A percentile compares a stretch with the other conserved stretches of the same genome.
Conservation (phyloP, 2,888 invertebrate genomes). For the Clunio marinus region DNA sequence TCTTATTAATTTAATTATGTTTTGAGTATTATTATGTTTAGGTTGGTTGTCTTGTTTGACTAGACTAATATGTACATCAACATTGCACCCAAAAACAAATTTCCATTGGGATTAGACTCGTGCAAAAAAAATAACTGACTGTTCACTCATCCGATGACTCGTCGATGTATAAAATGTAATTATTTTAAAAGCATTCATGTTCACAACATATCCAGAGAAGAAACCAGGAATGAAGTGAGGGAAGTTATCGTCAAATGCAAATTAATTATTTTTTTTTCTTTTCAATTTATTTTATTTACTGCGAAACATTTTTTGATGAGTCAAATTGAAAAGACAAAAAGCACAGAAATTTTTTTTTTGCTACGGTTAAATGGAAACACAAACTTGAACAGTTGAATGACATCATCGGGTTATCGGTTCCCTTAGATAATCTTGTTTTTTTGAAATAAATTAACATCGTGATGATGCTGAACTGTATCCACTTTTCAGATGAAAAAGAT, state of each 20-base stretch:
- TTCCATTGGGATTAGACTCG: background rate
- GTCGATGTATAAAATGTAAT: constrained; percentile 22
- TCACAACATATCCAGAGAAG: background rate
- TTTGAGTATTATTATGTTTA: too few relatives aligned
- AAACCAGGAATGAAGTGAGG: background rate
- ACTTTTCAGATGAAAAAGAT: background rate
- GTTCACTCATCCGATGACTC: constrained; percentile 14
- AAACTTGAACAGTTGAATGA: constrained; percentile 6
- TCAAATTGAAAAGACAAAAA: background rate
- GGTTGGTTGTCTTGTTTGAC: too few relatives aligned
- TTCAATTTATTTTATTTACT: constrained; percentile 27
- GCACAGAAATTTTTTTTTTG: background rate
- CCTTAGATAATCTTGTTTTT: background rate
- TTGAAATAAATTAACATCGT: constrained; percentile 3
- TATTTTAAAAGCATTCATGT: constrained; percentile 35
- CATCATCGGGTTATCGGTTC: background rate
- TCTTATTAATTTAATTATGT: too few relatives aligned
- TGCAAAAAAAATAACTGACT: constrained; percentile 1
- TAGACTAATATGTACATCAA: too few relatives aligned
- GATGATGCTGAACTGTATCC: background rate
- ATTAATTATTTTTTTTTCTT: constrained; percentile 25
- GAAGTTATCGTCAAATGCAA: constrained; percentile 18
- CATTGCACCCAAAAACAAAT: too few relatives aligned
- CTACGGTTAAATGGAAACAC: background rate
- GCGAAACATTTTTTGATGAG: background rate